phyloP scores from a whole-genome alignment of 2,888 invertebrate genomes.

The Caenorhabditis panamensis region DNA sequence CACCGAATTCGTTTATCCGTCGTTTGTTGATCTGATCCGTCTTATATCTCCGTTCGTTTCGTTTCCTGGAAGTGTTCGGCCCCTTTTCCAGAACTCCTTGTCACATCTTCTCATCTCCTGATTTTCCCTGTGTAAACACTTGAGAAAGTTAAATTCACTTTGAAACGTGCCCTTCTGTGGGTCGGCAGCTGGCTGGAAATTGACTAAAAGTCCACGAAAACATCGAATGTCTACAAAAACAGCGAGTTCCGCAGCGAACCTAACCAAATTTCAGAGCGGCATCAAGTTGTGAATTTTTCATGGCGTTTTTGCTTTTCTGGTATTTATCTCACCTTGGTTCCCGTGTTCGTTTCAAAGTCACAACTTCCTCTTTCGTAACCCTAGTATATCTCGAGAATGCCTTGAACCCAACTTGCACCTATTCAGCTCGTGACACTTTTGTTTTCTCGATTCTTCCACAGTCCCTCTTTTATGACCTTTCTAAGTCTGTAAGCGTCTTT shows the following conservation, averaged over 20 bases:
- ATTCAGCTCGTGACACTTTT: too few species aligned
- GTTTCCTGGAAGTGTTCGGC: not conserved
- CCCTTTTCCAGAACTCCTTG: slow-evolving; percentile 11
- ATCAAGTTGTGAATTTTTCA: not conserved
- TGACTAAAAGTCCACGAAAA: slow-evolving; percentile 6
- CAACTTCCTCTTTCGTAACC: too few species aligned
- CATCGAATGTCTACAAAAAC: too few species aligned
- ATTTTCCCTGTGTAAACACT: not conserved
- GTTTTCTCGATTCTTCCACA: not conserved
- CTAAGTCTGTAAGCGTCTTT: slow-evolving; percentile 5
- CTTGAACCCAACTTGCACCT: too few species aligned
- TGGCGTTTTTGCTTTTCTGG: not conserved
- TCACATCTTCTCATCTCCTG: not conserved
- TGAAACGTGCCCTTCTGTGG: not conserved
- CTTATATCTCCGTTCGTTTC: not conserved
- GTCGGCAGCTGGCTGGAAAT: slow-evolving; percentile 6
- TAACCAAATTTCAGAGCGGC: too few species aligned
- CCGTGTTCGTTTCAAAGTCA: too few species aligned
- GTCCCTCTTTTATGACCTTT: not conserved
- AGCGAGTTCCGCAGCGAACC: too few species aligned
- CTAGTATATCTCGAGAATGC: too few species aligned
- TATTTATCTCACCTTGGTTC: too few species aligned
- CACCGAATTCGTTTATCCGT: slow-evolving; percentile 38
- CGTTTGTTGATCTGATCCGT: slow-evolving; percentile 11
- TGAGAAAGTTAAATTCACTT: not conserved